Percentiles rank a stretch among this genome's conserved stretches.
phyloP scores from a whole-genome alignment of 2,888 invertebrate species.

The Myopa tessellatipennis region DNA sequence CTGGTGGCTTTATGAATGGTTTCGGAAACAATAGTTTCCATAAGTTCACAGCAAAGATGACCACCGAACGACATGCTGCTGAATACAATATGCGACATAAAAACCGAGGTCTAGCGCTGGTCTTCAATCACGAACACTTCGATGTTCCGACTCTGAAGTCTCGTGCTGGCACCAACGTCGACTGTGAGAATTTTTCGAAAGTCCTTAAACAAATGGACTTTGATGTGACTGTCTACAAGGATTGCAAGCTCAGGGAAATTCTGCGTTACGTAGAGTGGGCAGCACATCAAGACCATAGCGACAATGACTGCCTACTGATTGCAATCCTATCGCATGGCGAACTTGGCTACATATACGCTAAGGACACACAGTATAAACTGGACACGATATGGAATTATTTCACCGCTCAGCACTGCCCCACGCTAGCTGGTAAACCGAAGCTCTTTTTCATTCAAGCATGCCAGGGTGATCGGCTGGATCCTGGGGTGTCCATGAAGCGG shows the following conservation, averaged over 20 bases:
- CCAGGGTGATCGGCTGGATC: constrained; percentile 87
- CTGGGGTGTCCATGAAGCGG: constrained; percentile 75
- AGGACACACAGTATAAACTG: constrained; percentile 85
- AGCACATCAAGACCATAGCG: constrained; percentile 80
- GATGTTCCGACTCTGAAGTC: constrained; percentile 77
- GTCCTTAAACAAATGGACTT: constrained; percentile 78
- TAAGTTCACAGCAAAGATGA: constrained; percentile 70
- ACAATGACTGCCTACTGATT: constrained; percentile 85
- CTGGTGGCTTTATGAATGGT: constrained; percentile 31
- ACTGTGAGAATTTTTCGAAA: constrained; percentile 79
- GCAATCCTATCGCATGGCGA: constrained; percentile 92
- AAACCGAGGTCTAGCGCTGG: constrained; percentile 83
- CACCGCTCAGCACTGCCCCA: constrained; percentile 84
- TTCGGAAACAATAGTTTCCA: constrained; percentile 53
- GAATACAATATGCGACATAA: constrained; percentile 90
- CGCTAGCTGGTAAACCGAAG: constrained; percentile 86
- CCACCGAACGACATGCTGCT: constrained; percentile 76
- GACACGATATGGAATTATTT: constrained; percentile 83
- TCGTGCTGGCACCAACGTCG: constrained; percentile 87
- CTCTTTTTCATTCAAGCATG: constrained; percentile 87
- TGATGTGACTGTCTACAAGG: constrained; percentile 78
- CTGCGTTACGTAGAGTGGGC: constrained; percentile 76
- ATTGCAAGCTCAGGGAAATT: constrained; percentile 78
- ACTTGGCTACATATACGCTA: constrained; percentile 85
- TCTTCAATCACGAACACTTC: constrained; percentile 92